A percentile compares a stretch with the other conserved stretches of the same genome.
phyloP scores from a whole-genome alignment of 2,113 vertebrate species.

The Corapipo altera region DNA sequence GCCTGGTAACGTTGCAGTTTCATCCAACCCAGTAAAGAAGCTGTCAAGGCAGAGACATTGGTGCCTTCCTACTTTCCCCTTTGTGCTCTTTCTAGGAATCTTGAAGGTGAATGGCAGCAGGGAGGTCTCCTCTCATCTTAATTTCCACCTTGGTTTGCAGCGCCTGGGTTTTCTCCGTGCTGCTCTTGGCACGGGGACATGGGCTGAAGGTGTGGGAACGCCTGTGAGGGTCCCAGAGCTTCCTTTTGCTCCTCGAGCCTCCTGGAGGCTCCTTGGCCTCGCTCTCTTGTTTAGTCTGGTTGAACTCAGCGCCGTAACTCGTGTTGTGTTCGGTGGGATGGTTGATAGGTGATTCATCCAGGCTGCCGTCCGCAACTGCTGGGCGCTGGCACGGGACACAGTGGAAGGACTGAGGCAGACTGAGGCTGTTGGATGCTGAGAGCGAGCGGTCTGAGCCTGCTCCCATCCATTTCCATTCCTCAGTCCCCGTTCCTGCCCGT shows the following conservation, averaged over 20 bases:
- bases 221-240: not conserved
- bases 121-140: not conserved
- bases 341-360: conserved; percentile 7
- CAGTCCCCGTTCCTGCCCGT: not conserved
- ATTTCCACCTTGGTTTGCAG: not conserved
- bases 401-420: conserved; percentile 13
- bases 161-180: not conserved
- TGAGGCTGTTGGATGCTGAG: not conserved
- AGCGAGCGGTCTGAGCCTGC: not conserved
- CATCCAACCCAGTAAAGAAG: conserved; percentile 22
- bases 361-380: not conserved
- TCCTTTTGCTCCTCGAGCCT: not conserved
- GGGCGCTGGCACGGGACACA: not conserved
- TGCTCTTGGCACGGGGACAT: not conserved
- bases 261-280: not conserved
- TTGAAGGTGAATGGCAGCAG: not conserved
- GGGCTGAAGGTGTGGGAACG: not conserved
- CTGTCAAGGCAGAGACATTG: not conserved
- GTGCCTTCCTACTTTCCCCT: not conserved
- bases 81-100: conserved; percentile 47
- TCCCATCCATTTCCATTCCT: not conserved
- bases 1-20: not conserved
- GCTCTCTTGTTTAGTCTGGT: conserved; percentile 17
- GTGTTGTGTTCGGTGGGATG: not conserved
- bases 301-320: not conserved